Base-by-base conservation (phyloP, 1,140 invertebrate species). In the Whitmania pigra region DNA sequence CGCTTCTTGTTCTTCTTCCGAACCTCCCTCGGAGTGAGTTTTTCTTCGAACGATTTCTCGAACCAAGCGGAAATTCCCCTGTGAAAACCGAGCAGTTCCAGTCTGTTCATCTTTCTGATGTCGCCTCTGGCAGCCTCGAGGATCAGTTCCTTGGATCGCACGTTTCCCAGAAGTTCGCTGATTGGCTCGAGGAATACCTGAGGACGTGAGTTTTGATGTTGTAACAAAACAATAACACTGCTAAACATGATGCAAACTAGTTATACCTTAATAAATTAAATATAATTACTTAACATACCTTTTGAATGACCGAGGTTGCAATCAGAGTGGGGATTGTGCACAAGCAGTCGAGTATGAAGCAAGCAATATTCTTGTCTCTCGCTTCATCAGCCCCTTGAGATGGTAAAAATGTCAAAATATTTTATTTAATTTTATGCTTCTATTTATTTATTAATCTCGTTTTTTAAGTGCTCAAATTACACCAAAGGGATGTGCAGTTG, bases 101-200 rank as follows among this genome's bases (percentile, higher is more conserved):
- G 20, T 63, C 29, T 63, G 57, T 63, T 53, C 36, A 31, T 7
- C 27, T 69, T 36, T 6, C 20, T 54, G 53, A 53, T n/a, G 4
- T 27, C 69, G 13, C 27, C 49, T n/a, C n/a, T 20, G 74, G 80
- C 78, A 0, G 74, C 73, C 20, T 75, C 54, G 29, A 77, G 55
- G 1, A 82, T 71, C 13, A 76, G 63, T 22, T 71, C 72, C 70
- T 82, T 80, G 7, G 79, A 80, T 70, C 77, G 78, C 13, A 76
- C 77, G 18, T 76, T 75, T 17, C 80, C 80, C n/a, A 82, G 72
- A 11, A 80, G 78, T 31, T 79, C 74, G 49, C 78, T 79, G 57
- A 82, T 71, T 15, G 80, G 79, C 25, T 80, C 78, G 40, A 82
- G 76, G 69, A 82, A 79, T 31, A 82, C 74, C 79, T 80, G 54